phyloP scores from a whole-genome alignment of 2,888 invertebrate genomes.

The Leptopterna dolabrata region DNA sequence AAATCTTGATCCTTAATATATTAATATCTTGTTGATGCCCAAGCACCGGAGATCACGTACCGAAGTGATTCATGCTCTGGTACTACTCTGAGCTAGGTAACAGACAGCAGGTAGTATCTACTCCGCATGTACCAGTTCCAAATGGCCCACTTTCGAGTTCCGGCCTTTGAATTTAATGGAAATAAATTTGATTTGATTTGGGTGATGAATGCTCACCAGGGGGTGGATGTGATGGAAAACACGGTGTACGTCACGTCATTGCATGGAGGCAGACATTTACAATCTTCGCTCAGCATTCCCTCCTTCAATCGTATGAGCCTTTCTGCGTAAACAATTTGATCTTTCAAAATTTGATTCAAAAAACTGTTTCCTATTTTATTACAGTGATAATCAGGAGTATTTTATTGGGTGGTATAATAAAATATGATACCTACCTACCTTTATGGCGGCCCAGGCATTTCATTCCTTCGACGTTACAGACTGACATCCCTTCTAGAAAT shows the following conservation, averaged over 20 bases:
- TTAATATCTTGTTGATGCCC: background rate
- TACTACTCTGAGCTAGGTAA: no score
- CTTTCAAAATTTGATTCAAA: background rate
- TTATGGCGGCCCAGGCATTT: constrained; percentile 73
- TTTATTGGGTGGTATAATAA: no score
- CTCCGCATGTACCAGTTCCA: no score
- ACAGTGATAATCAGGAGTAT: no score
- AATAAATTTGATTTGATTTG: no score
- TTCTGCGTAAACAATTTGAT: constrained; percentile 66
- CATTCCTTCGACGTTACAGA: constrained; percentile 75
- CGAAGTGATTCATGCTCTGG: no score
- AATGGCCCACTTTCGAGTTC: no score
- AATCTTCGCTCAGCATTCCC: constrained; percentile 70
- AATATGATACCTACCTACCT: no score
- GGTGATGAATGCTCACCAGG: constrained; percentile 28
- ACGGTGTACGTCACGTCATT: constrained; percentile 69
- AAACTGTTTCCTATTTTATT: no score
- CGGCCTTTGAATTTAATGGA: no score
- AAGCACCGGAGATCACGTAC: no score
- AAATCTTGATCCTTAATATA: background rate
- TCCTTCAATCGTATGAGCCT: constrained; percentile 70
- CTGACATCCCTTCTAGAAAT: constrained; percentile 63
- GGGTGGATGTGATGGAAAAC: background rate
- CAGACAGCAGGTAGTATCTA: no score
- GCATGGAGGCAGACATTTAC: constrained; percentile 76